phyloP scores from a whole-genome alignment of 1,140 invertebrate species.

The Halictus rubicundus region DNA sequence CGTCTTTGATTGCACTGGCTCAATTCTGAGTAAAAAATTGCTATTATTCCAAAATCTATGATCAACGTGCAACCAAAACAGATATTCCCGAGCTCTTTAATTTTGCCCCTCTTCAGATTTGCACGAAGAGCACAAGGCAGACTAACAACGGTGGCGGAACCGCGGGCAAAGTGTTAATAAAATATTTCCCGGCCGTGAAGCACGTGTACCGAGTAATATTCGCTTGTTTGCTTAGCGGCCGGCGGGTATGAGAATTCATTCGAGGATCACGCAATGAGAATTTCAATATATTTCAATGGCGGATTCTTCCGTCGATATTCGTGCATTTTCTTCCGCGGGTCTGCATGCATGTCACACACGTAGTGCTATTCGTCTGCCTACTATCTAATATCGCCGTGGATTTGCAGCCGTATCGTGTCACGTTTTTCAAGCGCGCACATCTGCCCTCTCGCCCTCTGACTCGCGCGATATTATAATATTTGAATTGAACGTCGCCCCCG shows the following conservation, averaged over 20 bases:
- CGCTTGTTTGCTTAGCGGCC: background rate
- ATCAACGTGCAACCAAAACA: too few species aligned
- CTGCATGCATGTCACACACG: conserved; percentile 21
- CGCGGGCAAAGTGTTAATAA: too few species aligned
- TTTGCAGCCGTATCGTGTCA: conserved; percentile 44
- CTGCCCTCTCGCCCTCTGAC: background rate
- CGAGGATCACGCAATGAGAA: background rate
- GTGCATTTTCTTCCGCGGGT: background rate
- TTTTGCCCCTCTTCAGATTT: too few species aligned
- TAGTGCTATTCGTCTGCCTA: conserved; percentile 29
- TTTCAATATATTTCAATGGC: conserved; percentile 35
- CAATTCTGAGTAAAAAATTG: too few species aligned
- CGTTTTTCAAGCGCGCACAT: conserved; percentile 22
- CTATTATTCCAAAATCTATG: too few species aligned
- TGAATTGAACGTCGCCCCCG: conserved; percentile 55
- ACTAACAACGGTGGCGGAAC: too few species aligned
- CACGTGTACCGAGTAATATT: background rate
- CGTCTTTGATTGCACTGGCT: too few species aligned
- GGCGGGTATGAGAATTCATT: background rate
- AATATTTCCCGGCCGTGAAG: background rate
- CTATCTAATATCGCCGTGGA: conserved; percentile 38
- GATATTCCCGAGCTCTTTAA: too few species aligned
- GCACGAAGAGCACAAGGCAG: too few species aligned
- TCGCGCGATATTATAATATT: conserved; percentile 69
- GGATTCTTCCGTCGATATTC: conserved; percentile 2